Percentiles rank a stretch among this genome's conserved stretches.
These are phyloP conservation scores for Dicentrarchus labrax DNA, from an alignment of 2,113 vertebrate species.

Conservation along the genomic window DNA sequence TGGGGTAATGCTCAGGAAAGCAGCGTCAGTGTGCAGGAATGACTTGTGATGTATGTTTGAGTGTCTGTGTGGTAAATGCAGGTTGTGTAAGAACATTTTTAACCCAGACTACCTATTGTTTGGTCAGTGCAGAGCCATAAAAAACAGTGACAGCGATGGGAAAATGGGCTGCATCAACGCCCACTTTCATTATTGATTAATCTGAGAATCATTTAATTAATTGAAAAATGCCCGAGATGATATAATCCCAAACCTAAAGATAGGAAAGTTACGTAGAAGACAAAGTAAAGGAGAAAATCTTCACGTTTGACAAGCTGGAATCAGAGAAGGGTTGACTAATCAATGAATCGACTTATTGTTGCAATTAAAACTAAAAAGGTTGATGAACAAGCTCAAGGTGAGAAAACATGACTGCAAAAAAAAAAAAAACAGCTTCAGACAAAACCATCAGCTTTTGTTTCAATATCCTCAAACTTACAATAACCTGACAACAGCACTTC, in stretches of 20 bases:
- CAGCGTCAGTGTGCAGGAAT: not conserved
- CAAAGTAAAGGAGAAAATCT: not conserved
- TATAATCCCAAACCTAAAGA: not conserved
- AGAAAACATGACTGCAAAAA: not conserved
- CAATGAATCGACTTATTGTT: not conserved
- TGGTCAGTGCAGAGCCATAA: not conserved
- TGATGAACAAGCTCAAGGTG: not conserved
- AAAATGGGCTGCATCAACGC: not conserved
- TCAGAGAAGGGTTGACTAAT: not conserved
- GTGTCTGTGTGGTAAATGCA: not conserved
- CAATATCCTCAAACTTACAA: not conserved
- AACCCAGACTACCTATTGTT: not conserved
- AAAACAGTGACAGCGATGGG: not conserved
- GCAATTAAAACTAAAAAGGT: not conserved
- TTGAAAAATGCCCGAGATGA: not conserved
- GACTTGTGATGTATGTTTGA: conserved; percentile 12
- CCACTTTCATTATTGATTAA: not conserved
- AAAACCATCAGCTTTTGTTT: not conserved
- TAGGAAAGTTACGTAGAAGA: too few species aligned
- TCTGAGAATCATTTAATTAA: not conserved
- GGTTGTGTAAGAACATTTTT: not conserved
- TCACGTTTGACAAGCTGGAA: not conserved
- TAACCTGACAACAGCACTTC: conserved; percentile 17
- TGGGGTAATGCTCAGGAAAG: conserved; percentile 3
- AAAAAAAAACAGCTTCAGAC: conserved; percentile 3